A percentile compares a stretch with the other conserved stretches of the same genome.
These are phyloP conservation scores for Drosophila punjabiensis DNA, from an alignment of 1,140 invertebrate species.

Conservation along the genomic window DNA sequence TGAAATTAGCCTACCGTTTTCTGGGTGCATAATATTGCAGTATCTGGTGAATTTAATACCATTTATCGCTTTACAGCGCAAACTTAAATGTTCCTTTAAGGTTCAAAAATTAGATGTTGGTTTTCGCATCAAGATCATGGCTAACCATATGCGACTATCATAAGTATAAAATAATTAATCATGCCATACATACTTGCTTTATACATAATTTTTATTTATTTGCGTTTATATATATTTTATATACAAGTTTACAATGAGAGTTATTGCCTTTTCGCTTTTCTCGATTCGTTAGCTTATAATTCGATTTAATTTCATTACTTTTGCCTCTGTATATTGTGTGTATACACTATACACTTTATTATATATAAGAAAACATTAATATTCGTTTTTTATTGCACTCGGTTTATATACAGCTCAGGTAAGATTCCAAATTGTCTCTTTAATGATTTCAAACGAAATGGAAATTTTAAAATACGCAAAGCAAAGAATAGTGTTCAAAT, in stretches of 20 bases:
- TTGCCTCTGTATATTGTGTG: slow-evolving; percentile 44
- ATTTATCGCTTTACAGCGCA: too few species aligned
- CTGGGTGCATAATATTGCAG: too few species aligned
- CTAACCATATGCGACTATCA: too few species aligned
- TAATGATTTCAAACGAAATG: background rate
- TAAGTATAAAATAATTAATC: background rate
- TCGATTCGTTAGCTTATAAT: slow-evolving; percentile 60
- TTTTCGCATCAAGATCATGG: too few species aligned
- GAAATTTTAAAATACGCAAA: background rate
- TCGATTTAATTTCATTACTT: slow-evolving; percentile 39
- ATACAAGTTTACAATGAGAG: slow-evolving; percentile 78
- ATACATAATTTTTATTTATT: slow-evolving; percentile 72
- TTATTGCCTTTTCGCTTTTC: slow-evolving; percentile 53
- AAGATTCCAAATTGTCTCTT: slow-evolving; percentile 1
- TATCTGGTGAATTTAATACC: too few species aligned
- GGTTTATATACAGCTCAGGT: slow-evolving; percentile 61
- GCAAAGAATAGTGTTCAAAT: background rate
- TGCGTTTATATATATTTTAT: slow-evolving; percentile 79
- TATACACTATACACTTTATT: slow-evolving; percentile 11
- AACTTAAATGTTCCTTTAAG: too few species aligned
- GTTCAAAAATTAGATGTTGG: too few species aligned
- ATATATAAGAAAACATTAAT: slow-evolving; percentile 52
- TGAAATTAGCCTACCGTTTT: too few species aligned
- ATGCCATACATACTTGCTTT: slow-evolving; percentile 13
- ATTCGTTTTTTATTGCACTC: slow-evolving; percentile 61